Evolutionary conservation across 2,888 invertebrate species (phyloP).

Genomic region (Drosophila neonasuta): DNA sequence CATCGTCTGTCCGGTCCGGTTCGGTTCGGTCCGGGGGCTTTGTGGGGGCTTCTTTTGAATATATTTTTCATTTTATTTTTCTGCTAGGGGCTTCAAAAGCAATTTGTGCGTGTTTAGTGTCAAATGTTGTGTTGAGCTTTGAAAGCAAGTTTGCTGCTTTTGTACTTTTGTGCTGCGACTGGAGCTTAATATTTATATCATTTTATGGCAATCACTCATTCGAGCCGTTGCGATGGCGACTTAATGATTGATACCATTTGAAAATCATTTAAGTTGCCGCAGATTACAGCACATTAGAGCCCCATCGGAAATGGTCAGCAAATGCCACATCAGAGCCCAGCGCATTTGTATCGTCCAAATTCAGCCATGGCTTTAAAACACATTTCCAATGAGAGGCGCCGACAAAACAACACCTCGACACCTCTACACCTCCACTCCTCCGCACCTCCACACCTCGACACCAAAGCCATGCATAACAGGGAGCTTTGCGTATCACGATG

Average conservation of each 20-base stretch:
- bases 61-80: conserved; percentile 4
- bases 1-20: background rate
- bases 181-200: conserved; percentile 59
- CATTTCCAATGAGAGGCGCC: conserved; percentile 36
- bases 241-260: conserved; percentile 70
- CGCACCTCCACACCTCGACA: background rate
- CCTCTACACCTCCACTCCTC: background rate
- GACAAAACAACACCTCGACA: background rate
- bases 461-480: conserved; percentile 12
- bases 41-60: conserved; percentile 60
- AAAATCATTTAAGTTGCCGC: conserved; percentile 56
- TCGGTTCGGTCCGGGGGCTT: conserved; percentile 30
- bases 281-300: conserved; percentile 55
- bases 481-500: conserved; percentile 33
- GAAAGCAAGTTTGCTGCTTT: conserved; percentile 27
- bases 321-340: conserved; percentile 33
- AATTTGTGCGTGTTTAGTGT: conserved; percentile 76
- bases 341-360: conserved; percentile 10
- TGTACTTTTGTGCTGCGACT: conserved; percentile 26
- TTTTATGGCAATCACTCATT: conserved; percentile 68
- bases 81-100: conserved; percentile 66
- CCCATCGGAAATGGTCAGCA: conserved; percentile 62
- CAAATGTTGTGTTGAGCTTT: conserved; percentile 67
- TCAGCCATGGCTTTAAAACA: conserved; percentile 59
- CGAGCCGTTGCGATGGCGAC: conserved; percentile 43